These are phyloP conservation scores for Cebidichthys violaceus DNA, from an alignment of 2,113 vertebrate species.

Conservation along the genomic window DNA sequence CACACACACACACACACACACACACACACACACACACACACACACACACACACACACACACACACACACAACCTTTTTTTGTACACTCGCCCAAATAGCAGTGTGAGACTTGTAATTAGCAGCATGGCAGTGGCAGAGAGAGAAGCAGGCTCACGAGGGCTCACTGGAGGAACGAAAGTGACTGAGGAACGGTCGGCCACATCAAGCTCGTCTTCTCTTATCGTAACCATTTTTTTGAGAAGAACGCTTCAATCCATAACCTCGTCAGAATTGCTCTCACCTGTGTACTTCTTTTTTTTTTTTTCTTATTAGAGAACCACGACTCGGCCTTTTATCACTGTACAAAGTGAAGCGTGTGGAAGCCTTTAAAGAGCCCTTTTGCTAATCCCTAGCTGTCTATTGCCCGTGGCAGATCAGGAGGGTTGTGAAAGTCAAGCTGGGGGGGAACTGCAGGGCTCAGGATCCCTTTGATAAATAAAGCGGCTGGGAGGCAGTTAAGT, in stretches of 20 bases:
- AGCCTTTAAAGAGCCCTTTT: conserved; percentile 48
- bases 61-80: too few relatives aligned
- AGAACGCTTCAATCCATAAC: conserved; percentile 2
- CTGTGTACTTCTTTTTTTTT: conserved; percentile 9
- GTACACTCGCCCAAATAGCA: neutral
- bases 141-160: neutral
- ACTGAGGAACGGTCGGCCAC: too few relatives aligned
- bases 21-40: too few relatives aligned
- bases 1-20: too few relatives aligned
- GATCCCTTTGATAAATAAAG: conserved; percentile 77
- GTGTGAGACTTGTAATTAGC: neutral
- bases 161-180: too few relatives aligned
- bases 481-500: conserved; percentile 69
- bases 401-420: conserved; percentile 63
- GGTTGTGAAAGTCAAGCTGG: conserved; percentile 72
- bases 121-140: neutral
- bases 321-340: conserved; percentile 41
- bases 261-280: conserved; percentile 10
- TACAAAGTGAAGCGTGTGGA: conserved; percentile 52
- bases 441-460: conserved; percentile 57
- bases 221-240: rapidly evolving
- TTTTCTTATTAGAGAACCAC: conserved; percentile 24
- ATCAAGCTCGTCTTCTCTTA: neutral
- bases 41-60: too few relatives aligned
- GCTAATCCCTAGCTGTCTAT: conserved; percentile 67